Evolutionary conservation across 92 coral and sea anemone genomes (phyloP), one percentile per base, ranked within the genome.

Genomic region (Phenganax subtilis): DNA sequence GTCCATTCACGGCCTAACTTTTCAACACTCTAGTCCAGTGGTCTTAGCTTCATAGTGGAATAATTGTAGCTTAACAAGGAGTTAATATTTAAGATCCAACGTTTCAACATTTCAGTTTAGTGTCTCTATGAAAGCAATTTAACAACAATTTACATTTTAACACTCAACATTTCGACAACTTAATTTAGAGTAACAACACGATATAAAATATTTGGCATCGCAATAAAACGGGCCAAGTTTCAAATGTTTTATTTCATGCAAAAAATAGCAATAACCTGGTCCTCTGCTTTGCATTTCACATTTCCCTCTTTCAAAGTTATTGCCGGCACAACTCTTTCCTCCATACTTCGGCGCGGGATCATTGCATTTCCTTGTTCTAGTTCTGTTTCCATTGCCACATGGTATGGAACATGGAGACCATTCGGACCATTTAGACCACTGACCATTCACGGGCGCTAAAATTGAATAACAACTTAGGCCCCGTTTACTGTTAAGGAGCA

Each of bases 331-430:
- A 9, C 0, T 6, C 14, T 30, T 20, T 20, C 84, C 84, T 51
- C 60, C 75, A 67, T 66, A 8, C 58, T 80, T 80, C 0, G 84
- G 84, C 8, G 84, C 59, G 15, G 84, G 84, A 16, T 80, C 84
- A 60, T 52, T 73, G 71, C 84, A 80, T 28, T n/a, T 63, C 15
- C 84, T 44, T 31, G 59, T 67, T 51, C 84, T 80, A 27, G 9
- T 80, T 9, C 55, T 80, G 3, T 37, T 66, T 15, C 84, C 84
- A 53, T 64, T 54, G 0, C 84, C 84, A 25, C 84, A 80, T n/a
- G 12, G 20, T 16, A 10, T 60, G 28, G 84, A 80, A 62, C 84
- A 80, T 37, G 37, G 76, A 53, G 61, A 51, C 84, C 84, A 80
- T 11, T 54, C 51, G 20, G 84, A 80, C 84, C 84, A 80, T 1